These are phyloP conservation scores for Yponomeuta cagnagella DNA, from an alignment of 2,888 invertebrate species.

Conservation along the genomic window DNA sequence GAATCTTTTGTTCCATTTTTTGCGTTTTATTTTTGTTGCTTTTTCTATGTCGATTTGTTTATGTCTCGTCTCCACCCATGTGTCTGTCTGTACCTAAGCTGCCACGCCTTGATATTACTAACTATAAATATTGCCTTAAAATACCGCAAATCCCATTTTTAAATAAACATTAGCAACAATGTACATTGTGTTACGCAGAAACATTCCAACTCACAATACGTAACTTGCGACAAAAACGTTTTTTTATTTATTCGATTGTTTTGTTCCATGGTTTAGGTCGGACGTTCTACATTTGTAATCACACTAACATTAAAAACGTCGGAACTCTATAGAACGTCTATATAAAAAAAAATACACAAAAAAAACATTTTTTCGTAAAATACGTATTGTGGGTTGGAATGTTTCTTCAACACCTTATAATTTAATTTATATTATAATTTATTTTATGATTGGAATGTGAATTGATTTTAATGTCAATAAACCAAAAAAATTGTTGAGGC, in stretches of 20 bases:
- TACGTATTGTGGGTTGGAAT: no score
- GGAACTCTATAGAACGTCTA: no score
- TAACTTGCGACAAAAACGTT: no score
- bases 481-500: no score
- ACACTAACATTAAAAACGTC: no score
- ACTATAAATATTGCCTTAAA: conserved; percentile 20
- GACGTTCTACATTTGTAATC: no score
- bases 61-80: conserved; percentile 20
- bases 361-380: no score
- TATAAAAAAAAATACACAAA: no score
- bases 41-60: background rate
- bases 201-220: no score
- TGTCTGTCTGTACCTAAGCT: conserved; percentile 42
- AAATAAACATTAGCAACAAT: background rate
- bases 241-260: no score
- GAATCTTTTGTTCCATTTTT: background rate
- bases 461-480: no score
- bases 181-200: background rate
- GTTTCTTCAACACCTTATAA: background rate
- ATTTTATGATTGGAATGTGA: background rate
- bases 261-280: no score
- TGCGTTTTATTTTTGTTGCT: background rate
- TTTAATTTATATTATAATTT: background rate
- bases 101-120: conserved; percentile 32
- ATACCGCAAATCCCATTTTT: background rate